Percentiles rank a stretch among this genome's conserved stretches.
Evolutionary conservation across 2,113 vertebrate species (phyloP).

Genomic region (Micromys minutus): DNA sequence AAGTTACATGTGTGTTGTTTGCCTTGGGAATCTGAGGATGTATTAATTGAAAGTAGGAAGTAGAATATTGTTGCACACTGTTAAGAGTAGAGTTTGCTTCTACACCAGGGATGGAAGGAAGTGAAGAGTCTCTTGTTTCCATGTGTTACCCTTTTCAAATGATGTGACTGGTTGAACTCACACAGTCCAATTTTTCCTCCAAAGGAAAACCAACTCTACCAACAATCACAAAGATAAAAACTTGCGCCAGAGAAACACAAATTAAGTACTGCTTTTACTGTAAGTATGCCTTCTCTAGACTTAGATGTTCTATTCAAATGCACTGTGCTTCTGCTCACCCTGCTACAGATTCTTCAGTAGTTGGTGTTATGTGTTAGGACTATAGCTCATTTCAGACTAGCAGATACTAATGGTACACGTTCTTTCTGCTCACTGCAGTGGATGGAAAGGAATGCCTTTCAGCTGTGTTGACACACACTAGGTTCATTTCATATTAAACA

Average conservation of each 20-base stretch:
- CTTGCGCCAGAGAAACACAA: conserved; percentile 98
- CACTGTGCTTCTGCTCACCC: conserved; percentile 44
- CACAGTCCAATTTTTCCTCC: conserved; percentile 55
- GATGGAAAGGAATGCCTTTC: conserved; percentile 29
- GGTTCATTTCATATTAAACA: conserved; percentile 41
- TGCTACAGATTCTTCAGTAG: not conserved
- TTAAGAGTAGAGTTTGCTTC: conserved; percentile 1
- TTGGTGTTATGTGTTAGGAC: not conserved
- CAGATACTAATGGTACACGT: not conserved
- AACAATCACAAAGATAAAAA: conserved; percentile 99
- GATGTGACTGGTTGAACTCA: conserved; percentile 1
- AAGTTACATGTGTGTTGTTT: conserved; percentile 2
- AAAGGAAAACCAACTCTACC: conserved; percentile 99
- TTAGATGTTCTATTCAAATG: not conserved
- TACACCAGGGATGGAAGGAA: conserved; percentile 63
- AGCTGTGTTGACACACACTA: not conserved
- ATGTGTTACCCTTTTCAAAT: conserved; percentile 12
- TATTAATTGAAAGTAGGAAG: not conserved
- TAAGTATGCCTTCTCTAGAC: conserved; percentile 82
- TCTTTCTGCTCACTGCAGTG: not conserved
- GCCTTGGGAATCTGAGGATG: conserved; percentile 52
- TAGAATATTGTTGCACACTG: not conserved
- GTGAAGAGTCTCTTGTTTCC: conserved; percentile 73
- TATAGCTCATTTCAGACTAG: conserved; percentile 53
- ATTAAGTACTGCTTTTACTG: conserved; percentile 88